phyloP scores from a whole-genome alignment of 2,888 invertebrate genomes.

The Andrena fulva region DNA sequence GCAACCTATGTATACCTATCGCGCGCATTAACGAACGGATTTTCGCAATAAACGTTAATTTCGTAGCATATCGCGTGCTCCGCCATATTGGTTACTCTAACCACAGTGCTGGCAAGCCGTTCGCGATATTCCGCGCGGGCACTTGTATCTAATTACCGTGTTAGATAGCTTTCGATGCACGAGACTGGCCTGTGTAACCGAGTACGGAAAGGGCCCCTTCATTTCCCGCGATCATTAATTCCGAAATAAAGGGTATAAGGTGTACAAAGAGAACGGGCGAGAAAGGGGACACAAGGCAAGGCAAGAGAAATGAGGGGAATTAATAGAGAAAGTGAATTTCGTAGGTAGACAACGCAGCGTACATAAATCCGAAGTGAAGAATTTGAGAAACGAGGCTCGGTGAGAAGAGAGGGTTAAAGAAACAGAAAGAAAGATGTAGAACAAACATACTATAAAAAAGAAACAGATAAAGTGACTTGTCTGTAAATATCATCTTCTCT shows the following conservation, averaged over 20 bases:
- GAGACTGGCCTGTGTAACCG: background rate
- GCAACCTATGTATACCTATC: background rate
- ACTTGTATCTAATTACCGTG: constrained; percentile 23
- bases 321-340: background rate
- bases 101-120: background rate
- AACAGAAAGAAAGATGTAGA: background rate
- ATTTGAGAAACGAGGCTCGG: background rate
- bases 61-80: background rate
- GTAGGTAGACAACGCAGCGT: too few relatives aligned
- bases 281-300: background rate
- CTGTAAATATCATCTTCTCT: background rate
- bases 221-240: constrained; percentile 73
- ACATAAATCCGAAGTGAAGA: background rate
- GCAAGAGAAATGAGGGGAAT: constrained; percentile 7
- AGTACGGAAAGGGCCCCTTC: background rate
- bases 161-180: background rate
- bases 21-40: constrained; percentile 4
- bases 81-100: background rate
- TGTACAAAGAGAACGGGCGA: background rate
- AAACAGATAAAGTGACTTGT: background rate
- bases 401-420: background rate
- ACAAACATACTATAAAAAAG: background rate
- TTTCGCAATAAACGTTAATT: constrained; percentile 23
- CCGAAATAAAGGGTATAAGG: constrained; percentile 56
- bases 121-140: background rate